Evolutionary conservation across 2,797 vertebrate species (phyloP), one percentile per base, ranked within the genome.

Genomic region (Phataginus tricuspis): DNA sequence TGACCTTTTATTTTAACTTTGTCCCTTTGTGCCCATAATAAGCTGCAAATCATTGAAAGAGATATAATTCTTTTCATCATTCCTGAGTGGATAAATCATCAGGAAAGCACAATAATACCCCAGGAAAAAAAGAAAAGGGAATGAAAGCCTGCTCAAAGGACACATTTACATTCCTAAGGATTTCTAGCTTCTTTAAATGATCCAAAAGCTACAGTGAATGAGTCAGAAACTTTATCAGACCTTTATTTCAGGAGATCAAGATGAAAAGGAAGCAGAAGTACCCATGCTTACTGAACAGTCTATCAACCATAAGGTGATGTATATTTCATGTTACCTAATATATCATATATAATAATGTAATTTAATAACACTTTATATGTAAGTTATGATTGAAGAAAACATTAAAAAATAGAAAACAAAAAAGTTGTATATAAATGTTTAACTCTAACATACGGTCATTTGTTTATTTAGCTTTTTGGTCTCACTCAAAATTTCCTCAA

Each of bases 1-100:
- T 71, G 53, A 92, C 63, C 55, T 95, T 96, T 94, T 68, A 85
- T 69, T 89, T 91, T 69, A 71, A 79, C 64, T 83, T 83, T 97
- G 78, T 91, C 69, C 84, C 88, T 66, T 18, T 18, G 57, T 92
- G 53, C 53, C 45, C 31, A 51, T 29, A 72, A 75, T 61, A 84
- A 95, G 57, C 39, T 86, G 94, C 57, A 89, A 82, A 63, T 88
- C 37, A 13, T 61, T 94, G 85, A 82, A 95, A 75, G 1, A 90
- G 85, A 86, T 63, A 4, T 63, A 4, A 57, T 89, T 79, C 53
- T 94, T 85, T 92, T 95, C 59, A 84, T 96, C 91, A 66, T 90
- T 91, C 79, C 45, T 92, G 14, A 37, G 74, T 86, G 82, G 31
- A 64, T 68, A 86, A 78, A 59, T 94, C 91, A 96, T 74, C 12